Percentiles rank a stretch among this genome's conserved stretches.
phyloP scores from a whole-genome alignment of 2,888 invertebrate species.

The Bibio marci region DNA sequence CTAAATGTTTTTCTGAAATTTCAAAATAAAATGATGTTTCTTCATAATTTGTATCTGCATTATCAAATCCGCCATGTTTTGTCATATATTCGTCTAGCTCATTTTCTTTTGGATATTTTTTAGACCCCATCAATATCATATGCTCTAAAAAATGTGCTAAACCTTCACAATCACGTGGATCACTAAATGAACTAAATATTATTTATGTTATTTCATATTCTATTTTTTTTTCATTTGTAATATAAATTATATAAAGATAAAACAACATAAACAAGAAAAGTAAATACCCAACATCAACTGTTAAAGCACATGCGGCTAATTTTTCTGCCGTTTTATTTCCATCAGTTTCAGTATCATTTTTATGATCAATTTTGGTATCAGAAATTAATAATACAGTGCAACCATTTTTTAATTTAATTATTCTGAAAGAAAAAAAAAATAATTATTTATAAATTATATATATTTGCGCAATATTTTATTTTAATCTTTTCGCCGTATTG shows the following conservation, averaged over 20 bases:
- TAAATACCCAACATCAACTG: constrained; percentile 55
- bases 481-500: too few relatives aligned
- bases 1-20: constrained; percentile 60
- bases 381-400: constrained; percentile 54
- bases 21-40: constrained; percentile 80
- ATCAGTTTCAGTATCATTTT: constrained; percentile 4
- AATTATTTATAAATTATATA: too few relatives aligned
- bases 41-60: constrained; percentile 78
- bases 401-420: constrained; percentile 34
- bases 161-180: constrained; percentile 58
- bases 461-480: too few relatives aligned
- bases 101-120: constrained; percentile 74
- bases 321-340: constrained; percentile 15
- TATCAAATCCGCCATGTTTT: constrained; percentile 72
- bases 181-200: constrained; percentile 40
- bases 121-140: constrained; percentile 89
- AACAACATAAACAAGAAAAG: too few relatives aligned
- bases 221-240: too few relatives aligned
- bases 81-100: constrained; percentile 65
- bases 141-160: constrained; percentile 76
- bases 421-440: too few relatives aligned
- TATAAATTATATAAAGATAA: too few relatives aligned
- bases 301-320: constrained; percentile 55
- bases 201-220: too few relatives aligned
- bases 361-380: constrained; percentile 29